Evolutionary conservation across 2,113 vertebrate species (phyloP).

Genomic region (Sinocyclocheilus anshuiensis): DNA sequence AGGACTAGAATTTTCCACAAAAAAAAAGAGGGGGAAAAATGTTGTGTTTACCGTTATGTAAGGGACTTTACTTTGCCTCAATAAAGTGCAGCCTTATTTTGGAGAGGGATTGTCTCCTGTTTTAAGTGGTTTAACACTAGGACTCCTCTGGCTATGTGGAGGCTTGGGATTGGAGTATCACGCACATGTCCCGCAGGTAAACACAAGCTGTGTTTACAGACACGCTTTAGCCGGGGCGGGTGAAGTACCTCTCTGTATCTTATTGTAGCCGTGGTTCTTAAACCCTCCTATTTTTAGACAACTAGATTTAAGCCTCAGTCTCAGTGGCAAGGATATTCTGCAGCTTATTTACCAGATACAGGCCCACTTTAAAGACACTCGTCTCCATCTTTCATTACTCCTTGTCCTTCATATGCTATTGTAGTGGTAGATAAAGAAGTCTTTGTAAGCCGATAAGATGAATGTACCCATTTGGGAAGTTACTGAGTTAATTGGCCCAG

Average conservation of each 20-base stretch:
- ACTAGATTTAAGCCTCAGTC: conserved; percentile 32
- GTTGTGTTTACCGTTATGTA: conserved; percentile 40
- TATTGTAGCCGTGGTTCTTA: conserved; percentile 36
- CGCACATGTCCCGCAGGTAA: conserved; percentile 27
- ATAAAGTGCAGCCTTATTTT: conserved; percentile 21
- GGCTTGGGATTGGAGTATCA: conserved; percentile 30
- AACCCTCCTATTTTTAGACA: conserved; percentile 57
- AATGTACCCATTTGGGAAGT: neutral
- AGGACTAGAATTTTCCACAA: neutral
- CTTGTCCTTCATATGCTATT: neutral
- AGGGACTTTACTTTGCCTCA: conserved; percentile 32
- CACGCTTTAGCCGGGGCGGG: conserved; percentile 20
- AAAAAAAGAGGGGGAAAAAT: neutral
- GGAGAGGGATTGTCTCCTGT: conserved; percentile 24
- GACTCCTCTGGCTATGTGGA: neutral
- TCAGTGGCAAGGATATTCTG: neutral
- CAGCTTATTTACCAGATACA: neutral
- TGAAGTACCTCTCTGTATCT: conserved; percentile 18
- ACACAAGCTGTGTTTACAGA: conserved; percentile 43
- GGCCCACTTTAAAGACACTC: conserved; percentile 2
- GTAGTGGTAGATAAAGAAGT: neutral
- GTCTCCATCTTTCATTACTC: neutral
- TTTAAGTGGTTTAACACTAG: conserved; percentile 31
- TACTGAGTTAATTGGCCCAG: neutral
- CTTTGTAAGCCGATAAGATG: neutral